Evolutionary conservation across 2,888 invertebrate genomes (phyloP).

Genomic region (Brachypterus glaber): DNA sequence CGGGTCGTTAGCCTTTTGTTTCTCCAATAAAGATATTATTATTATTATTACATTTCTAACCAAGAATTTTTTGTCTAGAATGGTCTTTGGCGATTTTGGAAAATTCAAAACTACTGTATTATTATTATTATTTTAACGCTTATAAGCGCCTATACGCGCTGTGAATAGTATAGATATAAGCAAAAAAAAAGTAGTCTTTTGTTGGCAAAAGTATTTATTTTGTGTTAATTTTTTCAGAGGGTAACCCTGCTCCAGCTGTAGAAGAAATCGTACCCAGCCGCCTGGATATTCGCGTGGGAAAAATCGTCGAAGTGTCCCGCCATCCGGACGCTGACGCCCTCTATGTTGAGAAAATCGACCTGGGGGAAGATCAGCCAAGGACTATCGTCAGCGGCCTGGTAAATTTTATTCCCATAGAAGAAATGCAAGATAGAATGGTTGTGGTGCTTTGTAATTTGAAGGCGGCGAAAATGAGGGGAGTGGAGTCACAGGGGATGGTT

Average conservation of each 20-base stretch:
- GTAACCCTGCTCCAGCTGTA: constrained; percentile 31
- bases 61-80: too few relatives aligned
- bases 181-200: too few relatives aligned
- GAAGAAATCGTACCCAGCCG: constrained; percentile 62
- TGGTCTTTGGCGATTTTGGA: too few relatives aligned
- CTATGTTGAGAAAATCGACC: constrained; percentile 86
- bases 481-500: constrained; percentile 89
- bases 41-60: too few relatives aligned
- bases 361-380: constrained; percentile 65
- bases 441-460: constrained; percentile 94
- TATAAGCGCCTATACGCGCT: too few relatives aligned
- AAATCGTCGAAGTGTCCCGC: constrained; percentile 68
- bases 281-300: constrained; percentile 81
- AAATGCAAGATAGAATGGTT: constrained; percentile 82
- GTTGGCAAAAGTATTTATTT: too few relatives aligned
- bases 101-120: too few relatives aligned
- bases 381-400: constrained; percentile 84
- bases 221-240: constrained; percentile 9
- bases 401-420: constrained; percentile 79
- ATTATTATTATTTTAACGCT: too few relatives aligned
- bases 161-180: too few relatives aligned
- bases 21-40: too few relatives aligned
- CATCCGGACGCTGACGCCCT: constrained; percentile 90
- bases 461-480: constrained; percentile 90
- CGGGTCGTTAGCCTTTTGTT: too few relatives aligned